Evolutionary conservation across 2,888 invertebrate genomes (phyloP).

Genomic region (Coenonympha arcania): DNA sequence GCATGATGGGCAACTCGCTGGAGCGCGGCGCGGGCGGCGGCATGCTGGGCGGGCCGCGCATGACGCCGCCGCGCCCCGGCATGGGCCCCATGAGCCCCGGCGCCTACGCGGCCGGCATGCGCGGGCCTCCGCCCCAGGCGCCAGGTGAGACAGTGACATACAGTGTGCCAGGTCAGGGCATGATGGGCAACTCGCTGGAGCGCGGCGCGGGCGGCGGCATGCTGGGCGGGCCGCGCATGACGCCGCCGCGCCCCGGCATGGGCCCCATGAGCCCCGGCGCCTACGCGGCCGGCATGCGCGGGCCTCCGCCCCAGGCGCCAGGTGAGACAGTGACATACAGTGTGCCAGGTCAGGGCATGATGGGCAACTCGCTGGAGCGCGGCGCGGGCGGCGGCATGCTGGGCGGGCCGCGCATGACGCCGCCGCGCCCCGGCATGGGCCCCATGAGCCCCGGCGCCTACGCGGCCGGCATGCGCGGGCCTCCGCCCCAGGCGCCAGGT

Average conservation of each 20-base stretch:
- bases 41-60: constrained; percentile 91
- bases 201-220: constrained; percentile 85
- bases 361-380: constrained; percentile 51
- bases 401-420: constrained; percentile 94
- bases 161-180: constrained; percentile 85
- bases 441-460: constrained; percentile 92
- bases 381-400: constrained; percentile 82
- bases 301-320: constrained; percentile 82
- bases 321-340: constrained; percentile 45
- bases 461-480: constrained; percentile 84
- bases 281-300: constrained; percentile 84
- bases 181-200: constrained; percentile 99
- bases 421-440: constrained; percentile 91
- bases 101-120: constrained; percentile 83
- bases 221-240: constrained; percentile 93
- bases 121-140: constrained; percentile 84
- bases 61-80: constrained; percentile 93
- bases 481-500: constrained; percentile 80
- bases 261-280: constrained; percentile 92
- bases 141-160: constrained; percentile 60
- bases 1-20: constrained; percentile 98
- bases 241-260: constrained; percentile 92
- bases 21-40: constrained; percentile 87
- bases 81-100: constrained; percentile 94
- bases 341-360: background rate